Evolutionary conservation across 1,140 invertebrate genomes (phyloP).

Genomic region (Zaprionus taronus): DNA sequence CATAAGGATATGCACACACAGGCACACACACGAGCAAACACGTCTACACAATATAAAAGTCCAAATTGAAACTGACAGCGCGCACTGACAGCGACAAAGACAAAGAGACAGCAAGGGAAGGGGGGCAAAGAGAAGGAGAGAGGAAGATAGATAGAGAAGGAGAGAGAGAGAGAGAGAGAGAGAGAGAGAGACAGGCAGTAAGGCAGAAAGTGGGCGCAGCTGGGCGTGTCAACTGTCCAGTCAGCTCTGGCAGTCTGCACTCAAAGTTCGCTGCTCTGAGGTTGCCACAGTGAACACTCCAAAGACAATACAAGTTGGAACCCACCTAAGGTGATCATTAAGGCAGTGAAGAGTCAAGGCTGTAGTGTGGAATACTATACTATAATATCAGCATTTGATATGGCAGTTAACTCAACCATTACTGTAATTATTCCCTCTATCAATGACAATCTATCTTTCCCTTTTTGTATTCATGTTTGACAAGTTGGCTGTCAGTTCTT

Average conservation of each 20-base stretch:
- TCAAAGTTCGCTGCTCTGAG: background rate
- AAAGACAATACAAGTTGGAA: too few species aligned
- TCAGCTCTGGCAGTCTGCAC: background rate
- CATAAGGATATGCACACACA: background rate
- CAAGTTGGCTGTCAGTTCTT: too few species aligned
- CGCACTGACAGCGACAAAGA: constrained; percentile 56
- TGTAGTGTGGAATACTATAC: too few species aligned
- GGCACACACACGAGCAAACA: background rate
- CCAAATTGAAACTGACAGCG: constrained; percentile 79
- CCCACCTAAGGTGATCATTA: too few species aligned
- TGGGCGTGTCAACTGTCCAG: background rate
- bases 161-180: background rate
- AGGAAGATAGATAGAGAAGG: background rate
- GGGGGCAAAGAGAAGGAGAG: background rate
- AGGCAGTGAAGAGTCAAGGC: too few species aligned
- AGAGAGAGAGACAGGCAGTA: background rate
- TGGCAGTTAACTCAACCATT: too few species aligned
- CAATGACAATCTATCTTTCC: too few species aligned
- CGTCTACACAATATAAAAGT: constrained; percentile 71
- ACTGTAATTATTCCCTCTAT: too few species aligned
- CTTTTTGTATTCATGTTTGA: too few species aligned
- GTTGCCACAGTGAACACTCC: too few species aligned
- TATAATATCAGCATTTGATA: too few species aligned
- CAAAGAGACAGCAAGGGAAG: background rate
- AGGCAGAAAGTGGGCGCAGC: background rate